A percentile compares a stretch with the other conserved stretches of the same genome.
Evolutionary conservation across 2,888 invertebrate species (phyloP).

Genomic region (Boloria selene): DNA sequence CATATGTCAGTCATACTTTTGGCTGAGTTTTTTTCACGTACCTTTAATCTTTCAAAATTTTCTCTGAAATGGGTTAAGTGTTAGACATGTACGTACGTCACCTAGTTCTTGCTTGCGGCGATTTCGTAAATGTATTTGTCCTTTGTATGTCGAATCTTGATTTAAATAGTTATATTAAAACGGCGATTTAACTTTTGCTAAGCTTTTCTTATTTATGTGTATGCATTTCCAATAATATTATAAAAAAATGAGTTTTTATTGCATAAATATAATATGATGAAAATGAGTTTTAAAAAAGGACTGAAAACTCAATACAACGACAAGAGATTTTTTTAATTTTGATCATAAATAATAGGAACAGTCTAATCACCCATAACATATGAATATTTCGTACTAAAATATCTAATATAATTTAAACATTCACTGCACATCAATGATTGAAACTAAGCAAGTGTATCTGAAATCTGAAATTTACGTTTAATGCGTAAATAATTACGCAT

Average conservation of each 20-base stretch:
- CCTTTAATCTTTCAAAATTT: conserved; percentile 25
- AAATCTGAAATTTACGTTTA: neutral
- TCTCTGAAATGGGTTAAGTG: conserved; percentile 35
- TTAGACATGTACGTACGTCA: conserved; percentile 20
- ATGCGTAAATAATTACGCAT: conserved; percentile 10
- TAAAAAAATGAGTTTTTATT: too few relatives aligned
- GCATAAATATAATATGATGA: too few relatives aligned
- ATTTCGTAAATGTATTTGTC: conserved; percentile 15
- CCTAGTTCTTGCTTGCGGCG: conserved; percentile 26
- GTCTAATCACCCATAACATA: too few relatives aligned
- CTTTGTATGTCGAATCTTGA: conserved; percentile 11
- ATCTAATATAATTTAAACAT: too few relatives aligned
- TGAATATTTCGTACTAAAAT: too few relatives aligned
- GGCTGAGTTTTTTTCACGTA: conserved; percentile 27
- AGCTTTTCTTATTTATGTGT: neutral
- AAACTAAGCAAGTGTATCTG: neutral
- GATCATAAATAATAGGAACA: too few relatives aligned
- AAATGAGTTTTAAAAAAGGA: too few relatives aligned
- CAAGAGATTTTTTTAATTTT: too few relatives aligned
- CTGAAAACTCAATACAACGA: too few relatives aligned
- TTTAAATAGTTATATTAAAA: neutral
- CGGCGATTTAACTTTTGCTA: too few relatives aligned
- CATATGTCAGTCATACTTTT: conserved; percentile 7
- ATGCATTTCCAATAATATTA: too few relatives aligned
- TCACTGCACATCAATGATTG: neutral